Evolutionary conservation across 2,113 vertebrate genomes (phyloP).

Genomic region (Martes martes): DNA sequence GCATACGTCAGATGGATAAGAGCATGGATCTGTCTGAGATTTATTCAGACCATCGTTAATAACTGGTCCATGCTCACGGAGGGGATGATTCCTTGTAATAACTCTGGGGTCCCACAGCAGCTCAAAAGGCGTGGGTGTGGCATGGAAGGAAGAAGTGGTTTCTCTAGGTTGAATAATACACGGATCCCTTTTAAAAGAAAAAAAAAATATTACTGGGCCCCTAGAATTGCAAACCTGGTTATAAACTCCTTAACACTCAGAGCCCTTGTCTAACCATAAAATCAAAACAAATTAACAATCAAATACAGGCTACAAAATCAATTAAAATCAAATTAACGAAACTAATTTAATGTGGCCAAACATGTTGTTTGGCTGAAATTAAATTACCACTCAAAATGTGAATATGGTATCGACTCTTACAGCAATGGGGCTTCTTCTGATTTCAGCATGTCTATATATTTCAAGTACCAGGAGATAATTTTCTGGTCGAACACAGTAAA

Average conservation of each 20-base stretch:
- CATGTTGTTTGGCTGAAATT: slow-evolving; percentile 47
- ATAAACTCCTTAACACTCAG: not conserved
- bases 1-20: not conserved
- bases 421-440: not conserved
- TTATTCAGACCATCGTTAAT: not conserved
- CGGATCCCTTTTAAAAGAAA: not conserved
- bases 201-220: not conserved
- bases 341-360: slow-evolving; percentile 56
- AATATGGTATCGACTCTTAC: not conserved
- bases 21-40: not conserved
- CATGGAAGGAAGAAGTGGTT: not conserved
- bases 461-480: not conserved
- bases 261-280: slow-evolving; percentile 26
- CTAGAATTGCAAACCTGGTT: not conserved
- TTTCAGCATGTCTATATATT: not conserved
- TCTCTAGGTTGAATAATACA: not conserved
- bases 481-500: not conserved
- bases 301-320: slow-evolving; percentile 38
- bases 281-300: slow-evolving; percentile 51
- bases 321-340: slow-evolving; percentile 60
- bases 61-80: not conserved
- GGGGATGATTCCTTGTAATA: not conserved
- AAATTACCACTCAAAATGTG: slow-evolving; percentile 30
- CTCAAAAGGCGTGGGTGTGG: not conserved
- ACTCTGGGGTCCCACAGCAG: not conserved